phyloP scores from a whole-genome alignment of 92 coral and sea anemone genomes.

The Heteractis magnifica region DNA sequence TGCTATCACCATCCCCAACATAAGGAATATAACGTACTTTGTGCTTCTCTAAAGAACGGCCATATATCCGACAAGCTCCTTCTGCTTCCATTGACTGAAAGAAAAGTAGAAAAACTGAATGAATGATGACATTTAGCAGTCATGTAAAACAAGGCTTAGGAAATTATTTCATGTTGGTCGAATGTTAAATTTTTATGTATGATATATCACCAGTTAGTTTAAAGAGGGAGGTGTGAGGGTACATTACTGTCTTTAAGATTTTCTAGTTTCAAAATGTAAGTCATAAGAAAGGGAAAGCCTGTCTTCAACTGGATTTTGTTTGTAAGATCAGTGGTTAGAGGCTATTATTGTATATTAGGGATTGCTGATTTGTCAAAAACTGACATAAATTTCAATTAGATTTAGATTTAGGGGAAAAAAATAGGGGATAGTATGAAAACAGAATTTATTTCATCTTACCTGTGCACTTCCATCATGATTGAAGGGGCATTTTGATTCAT shows the following conservation, averaged over 20 bases:
- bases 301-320: too few relatives aligned
- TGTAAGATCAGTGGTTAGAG: too few relatives aligned
- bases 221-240: too few relatives aligned
- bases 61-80: slow-evolving; percentile 18
- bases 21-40: slow-evolving; percentile 21
- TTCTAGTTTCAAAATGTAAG: too few relatives aligned
- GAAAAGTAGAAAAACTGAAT: not conserved
- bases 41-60: slow-evolving; percentile 9
- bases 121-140: not conserved
- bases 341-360: too few relatives aligned
- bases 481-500: slow-evolving; percentile 48
- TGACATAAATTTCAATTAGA: not conserved
- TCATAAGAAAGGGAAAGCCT: too few relatives aligned
- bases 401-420: not conserved
- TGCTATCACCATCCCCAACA: slow-evolving; percentile 37
- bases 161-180: too few relatives aligned
- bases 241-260: too few relatives aligned
- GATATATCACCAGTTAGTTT: too few relatives aligned
- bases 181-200: too few relatives aligned
- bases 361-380: too few relatives aligned
- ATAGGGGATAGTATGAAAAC: not conserved
- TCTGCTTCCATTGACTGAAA: slow-evolving; percentile 32
- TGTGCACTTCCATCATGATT: slow-evolving; percentile 67
- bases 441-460: slow-evolving; percentile 37
- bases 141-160: too few relatives aligned